phyloP scores from a whole-genome alignment of 2,113 vertebrate genomes.

The Orycteropus afer region DNA sequence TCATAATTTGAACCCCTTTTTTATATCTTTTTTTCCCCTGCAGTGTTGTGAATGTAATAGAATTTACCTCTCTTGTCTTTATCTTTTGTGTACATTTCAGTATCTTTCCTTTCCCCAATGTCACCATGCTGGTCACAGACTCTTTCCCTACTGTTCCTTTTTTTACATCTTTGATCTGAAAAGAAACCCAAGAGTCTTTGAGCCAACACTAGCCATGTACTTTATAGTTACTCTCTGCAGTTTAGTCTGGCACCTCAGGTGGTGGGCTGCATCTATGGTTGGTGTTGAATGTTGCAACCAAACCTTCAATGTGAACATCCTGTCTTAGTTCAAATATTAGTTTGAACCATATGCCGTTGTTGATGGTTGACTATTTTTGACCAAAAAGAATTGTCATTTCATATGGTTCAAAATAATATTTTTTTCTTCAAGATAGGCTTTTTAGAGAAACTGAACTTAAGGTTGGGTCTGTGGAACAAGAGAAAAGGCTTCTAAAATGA shows the following conservation, averaged over 20 bases:
- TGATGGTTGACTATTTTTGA: neutral
- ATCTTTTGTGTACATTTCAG: too few relatives aligned
- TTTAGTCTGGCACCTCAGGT: neutral
- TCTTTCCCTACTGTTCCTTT: too few relatives aligned
- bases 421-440: conserved; percentile 6
- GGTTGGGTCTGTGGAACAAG: neutral
- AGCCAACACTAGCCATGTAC: neutral
- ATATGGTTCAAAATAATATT: neutral
- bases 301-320: neutral
- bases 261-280: neutral
- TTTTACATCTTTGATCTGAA: neutral
- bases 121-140: too few relatives aligned
- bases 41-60: too few relatives aligned
- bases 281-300: neutral
- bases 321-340: neutral
- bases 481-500: neutral
- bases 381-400: neutral
- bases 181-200: neutral
- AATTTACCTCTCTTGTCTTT: too few relatives aligned
- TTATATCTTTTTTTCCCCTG: neutral
- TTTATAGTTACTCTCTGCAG: neutral
- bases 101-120: too few relatives aligned
- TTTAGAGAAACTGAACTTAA: conserved; percentile 2
- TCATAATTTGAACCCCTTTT: neutral
- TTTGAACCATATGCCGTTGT: neutral